Evolutionary conservation across 92 coral and sea anemone genomes (phyloP), one percentile per base, ranked within the genome.

Genomic region (Phymanthus crucifer): DNA sequence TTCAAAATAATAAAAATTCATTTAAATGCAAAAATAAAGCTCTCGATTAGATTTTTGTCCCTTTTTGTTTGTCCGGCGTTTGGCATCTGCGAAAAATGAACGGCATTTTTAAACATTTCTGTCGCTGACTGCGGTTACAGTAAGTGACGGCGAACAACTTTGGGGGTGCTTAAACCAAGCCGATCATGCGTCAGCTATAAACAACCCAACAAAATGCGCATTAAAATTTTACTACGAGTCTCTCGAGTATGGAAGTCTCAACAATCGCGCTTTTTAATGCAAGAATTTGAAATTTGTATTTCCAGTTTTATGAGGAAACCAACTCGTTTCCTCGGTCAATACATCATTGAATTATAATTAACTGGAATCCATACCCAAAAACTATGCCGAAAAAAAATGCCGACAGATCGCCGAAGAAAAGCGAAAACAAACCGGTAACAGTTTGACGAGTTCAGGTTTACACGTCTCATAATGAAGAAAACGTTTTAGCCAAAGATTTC

Each of bases 41-140:
- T 61, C 34, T 61, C 11, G 68, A 61, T 24, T 61, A 27, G 32
- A 61, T 61, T 61, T 27, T 61, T 29, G 33, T 33, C 32, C 27
- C 18, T 8, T 16, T 24, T 61, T 61, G 32, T 61, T 61, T 27
- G 68, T 11, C 35, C 6, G 17, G 16, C 29, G 34, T 34, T 61
- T 61, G 2, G 68, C 32, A 14, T 61, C 33, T 10, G 26, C 29
- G 11, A n/a, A n/a, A 50, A 57, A 57, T 57, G 66, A 32, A n/a
- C 24, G 32, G 32, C 68, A 61, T 61, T 61, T 72, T 48, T 32
- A 72, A 4, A 72, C 43, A 14, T n/a, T 32, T 16, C 69, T 50
- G 26, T 24, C 57, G 69, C 57, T 61, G 24, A 72, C 81, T 64
- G 81, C 57, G 81, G 80, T 76, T 76, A 12, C 43, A 57, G 40